These are phyloP conservation scores for Plectus sambesii DNA, from an alignment of 1,140 invertebrate species.

Conservation along the genomic window DNA sequence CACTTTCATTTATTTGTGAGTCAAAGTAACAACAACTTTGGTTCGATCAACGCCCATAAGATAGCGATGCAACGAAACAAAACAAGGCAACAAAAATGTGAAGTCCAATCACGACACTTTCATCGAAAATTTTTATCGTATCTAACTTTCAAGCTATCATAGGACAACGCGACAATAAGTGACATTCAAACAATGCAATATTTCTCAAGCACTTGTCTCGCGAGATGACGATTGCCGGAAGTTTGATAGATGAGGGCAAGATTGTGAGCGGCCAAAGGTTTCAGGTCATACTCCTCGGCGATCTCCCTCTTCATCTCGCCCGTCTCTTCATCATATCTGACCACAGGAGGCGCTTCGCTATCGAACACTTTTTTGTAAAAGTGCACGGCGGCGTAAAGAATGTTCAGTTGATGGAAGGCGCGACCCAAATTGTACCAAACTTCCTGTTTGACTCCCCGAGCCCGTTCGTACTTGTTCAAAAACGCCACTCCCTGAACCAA, in stretches of 20 bases:
- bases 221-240: conserved; percentile 45
- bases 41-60: too few species aligned
- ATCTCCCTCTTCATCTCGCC: conserved; percentile 16
- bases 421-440: conserved; percentile 38
- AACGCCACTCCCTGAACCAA: conserved; percentile 33
- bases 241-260: conserved; percentile 48
- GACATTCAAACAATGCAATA: conserved; percentile 49
- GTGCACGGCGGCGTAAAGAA: conserved; percentile 33
- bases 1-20: too few species aligned
- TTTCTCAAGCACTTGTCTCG: conserved; percentile 43
- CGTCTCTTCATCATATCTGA: conserved; percentile 23
- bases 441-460: conserved; percentile 31
- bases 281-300: conserved; percentile 30
- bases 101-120: too few species aligned
- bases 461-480: conserved; percentile 32
- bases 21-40: too few species aligned
- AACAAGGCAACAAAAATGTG: too few species aligned
- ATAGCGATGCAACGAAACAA: too few species aligned
- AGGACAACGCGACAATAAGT: too few species aligned
- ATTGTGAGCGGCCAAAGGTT: conserved; percentile 47
- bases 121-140: too few species aligned
- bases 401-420: conserved; percentile 41
- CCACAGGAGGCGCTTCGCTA: conserved; percentile 18
- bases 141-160: too few species aligned
- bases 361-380: conserved; percentile 38